Evolutionary conservation across 2,797 vertebrate species (phyloP).

Genomic region (Myripristis jacobus): DNA sequence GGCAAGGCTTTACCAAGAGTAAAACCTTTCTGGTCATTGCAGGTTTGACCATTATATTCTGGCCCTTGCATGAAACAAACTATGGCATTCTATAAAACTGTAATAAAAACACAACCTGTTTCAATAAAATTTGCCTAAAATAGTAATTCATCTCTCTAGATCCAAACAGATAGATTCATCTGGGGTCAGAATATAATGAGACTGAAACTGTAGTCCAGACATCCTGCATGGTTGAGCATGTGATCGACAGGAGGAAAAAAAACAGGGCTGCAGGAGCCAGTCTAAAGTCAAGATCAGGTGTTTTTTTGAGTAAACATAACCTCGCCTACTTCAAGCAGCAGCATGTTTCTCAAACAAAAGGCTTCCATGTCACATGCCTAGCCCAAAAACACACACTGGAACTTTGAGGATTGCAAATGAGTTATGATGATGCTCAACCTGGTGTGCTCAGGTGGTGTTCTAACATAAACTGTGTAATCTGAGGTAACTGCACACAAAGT

Average conservation of each 20-base stretch:
- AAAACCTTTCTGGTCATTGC: background rate
- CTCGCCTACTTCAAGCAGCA: background rate
- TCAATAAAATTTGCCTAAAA: background rate
- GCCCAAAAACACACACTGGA: constrained; percentile 1
- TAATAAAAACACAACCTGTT: background rate
- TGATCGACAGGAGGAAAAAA: background rate
- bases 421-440: no score
- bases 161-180: background rate
- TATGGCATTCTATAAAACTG: background rate
- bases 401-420: background rate
- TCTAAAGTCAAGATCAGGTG: background rate
- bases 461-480: background rate
- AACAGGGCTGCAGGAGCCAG: background rate
- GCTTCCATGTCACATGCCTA: constrained; percentile 1
- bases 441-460: no score
- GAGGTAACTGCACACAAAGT: background rate
- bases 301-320: constrained; percentile 11
- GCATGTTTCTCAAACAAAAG: constrained; percentile 11
- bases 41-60: background rate
- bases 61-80: background rate
- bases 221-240: background rate
- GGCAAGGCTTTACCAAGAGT: background rate
- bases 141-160: background rate
- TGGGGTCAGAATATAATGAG: background rate
- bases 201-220: background rate